Percentiles rank a stretch among this genome's conserved stretches.
These are phyloP conservation scores for Hippoglossus hippoglossus DNA, from an alignment of 2,797 vertebrate species.

Conservation along the genomic window DNA sequence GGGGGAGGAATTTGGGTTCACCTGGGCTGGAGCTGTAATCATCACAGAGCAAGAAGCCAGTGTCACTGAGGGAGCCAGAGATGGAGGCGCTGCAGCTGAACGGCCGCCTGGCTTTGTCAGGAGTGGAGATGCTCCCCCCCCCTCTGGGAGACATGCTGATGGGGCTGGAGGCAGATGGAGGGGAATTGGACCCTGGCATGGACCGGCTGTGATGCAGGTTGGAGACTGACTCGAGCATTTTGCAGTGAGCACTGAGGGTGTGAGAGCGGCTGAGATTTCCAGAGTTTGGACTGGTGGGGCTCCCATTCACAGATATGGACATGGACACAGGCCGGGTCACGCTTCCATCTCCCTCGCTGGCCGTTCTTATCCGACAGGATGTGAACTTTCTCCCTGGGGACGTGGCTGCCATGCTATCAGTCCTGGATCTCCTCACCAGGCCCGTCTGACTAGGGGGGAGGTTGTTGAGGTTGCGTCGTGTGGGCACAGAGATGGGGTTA, in stretches of 20 bases:
- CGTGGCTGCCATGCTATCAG: constrained; percentile 88
- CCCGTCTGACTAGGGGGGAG: constrained; percentile 95
- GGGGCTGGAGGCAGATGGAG: constrained; percentile 88
- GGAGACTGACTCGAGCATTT: constrained; percentile 78
- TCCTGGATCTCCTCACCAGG: constrained; percentile 89
- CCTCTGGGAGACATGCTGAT: constrained; percentile 89
- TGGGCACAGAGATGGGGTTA: constrained; percentile 94
- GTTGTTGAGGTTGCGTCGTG: constrained; percentile 90
- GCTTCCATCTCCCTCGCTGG: constrained; percentile 93
- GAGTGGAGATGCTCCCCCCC: constrained; percentile 72
- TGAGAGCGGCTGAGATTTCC: constrained; percentile 88
- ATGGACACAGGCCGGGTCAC: constrained; percentile 83
- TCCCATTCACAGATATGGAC: constrained; percentile 83
- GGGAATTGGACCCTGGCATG: constrained; percentile 90
- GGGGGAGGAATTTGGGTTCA: constrained; percentile 83
- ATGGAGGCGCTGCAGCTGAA: constrained; percentile 92
- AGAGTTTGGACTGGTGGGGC: constrained; percentile 88
- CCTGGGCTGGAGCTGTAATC: constrained; percentile 92
- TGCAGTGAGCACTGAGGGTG: constrained; percentile 84
- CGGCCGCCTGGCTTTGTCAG: constrained; percentile 81
- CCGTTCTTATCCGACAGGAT: constrained; percentile 89
- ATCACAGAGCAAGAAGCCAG: constrained; percentile 92
- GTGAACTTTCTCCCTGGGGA: constrained; percentile 84
- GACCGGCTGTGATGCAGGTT: constrained; percentile 90
- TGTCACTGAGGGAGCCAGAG: constrained; percentile 94